These are phyloP conservation scores for Siniperca scherzeri DNA, from an alignment of 2,797 vertebrate genomes.

Conservation along the genomic window DNA sequence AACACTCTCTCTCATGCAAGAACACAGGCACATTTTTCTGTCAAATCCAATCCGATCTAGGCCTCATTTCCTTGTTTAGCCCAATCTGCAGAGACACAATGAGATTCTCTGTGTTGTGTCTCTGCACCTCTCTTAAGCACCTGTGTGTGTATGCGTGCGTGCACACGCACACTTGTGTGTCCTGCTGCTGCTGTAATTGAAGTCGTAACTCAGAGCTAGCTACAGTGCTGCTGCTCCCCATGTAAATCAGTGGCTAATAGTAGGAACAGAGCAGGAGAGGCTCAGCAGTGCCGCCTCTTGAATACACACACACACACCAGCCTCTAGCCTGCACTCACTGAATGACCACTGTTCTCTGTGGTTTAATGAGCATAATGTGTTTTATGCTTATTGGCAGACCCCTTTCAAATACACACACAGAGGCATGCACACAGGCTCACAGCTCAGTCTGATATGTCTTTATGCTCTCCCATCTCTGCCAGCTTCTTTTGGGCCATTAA, in stretches of 20 bases:
- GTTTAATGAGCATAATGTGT: constrained; percentile 73
- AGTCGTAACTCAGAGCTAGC: constrained; percentile 80
- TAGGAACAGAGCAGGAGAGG: constrained; percentile 47
- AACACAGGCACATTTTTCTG: constrained; percentile 61
- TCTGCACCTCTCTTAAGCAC: constrained; percentile 65
- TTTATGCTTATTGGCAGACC: constrained; percentile 69
- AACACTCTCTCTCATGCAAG: constrained; percentile 21
- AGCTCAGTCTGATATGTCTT: constrained; percentile 59
- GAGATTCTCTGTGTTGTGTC: constrained; percentile 68
- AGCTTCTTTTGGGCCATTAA: constrained; percentile 63
- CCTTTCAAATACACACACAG: constrained; percentile 32
- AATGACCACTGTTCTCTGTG: constrained; percentile 59
- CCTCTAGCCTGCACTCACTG: constrained; percentile 47
- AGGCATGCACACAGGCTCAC: constrained; percentile 4
- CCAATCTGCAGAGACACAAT: constrained; percentile 70
- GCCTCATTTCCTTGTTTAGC: constrained; percentile 67
- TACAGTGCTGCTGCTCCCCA: constrained; percentile 71
- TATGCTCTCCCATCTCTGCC: constrained; percentile 50
- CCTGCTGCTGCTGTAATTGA: constrained; percentile 79
- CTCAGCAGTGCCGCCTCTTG: constrained; percentile 49
- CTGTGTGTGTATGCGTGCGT: neutral
- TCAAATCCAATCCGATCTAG: constrained; percentile 72
- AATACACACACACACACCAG: constrained; percentile 37
- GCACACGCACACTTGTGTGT: constrained; percentile 31
- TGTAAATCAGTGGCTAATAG: constrained; percentile 82